phyloP scores from a whole-genome alignment of 1,140 invertebrate genomes.

The Aphelinus atriplicis region DNA sequence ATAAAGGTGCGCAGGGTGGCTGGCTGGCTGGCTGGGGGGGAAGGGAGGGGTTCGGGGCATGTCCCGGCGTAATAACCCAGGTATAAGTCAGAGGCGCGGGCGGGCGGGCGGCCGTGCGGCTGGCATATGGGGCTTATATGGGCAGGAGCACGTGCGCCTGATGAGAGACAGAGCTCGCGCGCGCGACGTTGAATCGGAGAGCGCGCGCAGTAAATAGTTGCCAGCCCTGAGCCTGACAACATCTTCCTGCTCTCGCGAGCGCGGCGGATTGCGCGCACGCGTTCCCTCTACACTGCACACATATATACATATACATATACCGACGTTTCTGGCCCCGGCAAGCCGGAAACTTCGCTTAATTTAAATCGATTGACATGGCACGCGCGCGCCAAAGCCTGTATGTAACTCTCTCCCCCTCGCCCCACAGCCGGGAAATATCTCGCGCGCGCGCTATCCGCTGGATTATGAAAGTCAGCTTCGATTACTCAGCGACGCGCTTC shows the following conservation, averaged over 20 bases:
- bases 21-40: neutral
- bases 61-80: conserved; percentile 25
- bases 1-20: neutral
- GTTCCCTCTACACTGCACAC: too few relatives aligned
- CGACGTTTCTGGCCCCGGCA: conserved; percentile 27
- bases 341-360: conserved; percentile 40
- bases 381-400: neutral
- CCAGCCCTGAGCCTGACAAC: conserved; percentile 58
- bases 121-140: conserved; percentile 44
- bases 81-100: conserved; percentile 46
- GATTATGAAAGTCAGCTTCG: conserved; percentile 36
- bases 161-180: conserved; percentile 13
- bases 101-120: conserved; percentile 50
- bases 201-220: conserved; percentile 32
- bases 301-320: neutral
- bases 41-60: neutral
- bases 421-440: conserved; percentile 16
- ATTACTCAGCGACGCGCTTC: conserved; percentile 21
- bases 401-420: neutral
- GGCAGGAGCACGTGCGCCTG: neutral
- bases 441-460: neutral
- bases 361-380: conserved; percentile 39
- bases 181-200: conserved; percentile 26
- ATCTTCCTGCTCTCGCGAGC: conserved; percentile 42
- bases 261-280: conserved; percentile 40